Base-by-base conservation (phyloP, 1,140 invertebrate species). In the Diabrotica undecimpunctata region DNA sequence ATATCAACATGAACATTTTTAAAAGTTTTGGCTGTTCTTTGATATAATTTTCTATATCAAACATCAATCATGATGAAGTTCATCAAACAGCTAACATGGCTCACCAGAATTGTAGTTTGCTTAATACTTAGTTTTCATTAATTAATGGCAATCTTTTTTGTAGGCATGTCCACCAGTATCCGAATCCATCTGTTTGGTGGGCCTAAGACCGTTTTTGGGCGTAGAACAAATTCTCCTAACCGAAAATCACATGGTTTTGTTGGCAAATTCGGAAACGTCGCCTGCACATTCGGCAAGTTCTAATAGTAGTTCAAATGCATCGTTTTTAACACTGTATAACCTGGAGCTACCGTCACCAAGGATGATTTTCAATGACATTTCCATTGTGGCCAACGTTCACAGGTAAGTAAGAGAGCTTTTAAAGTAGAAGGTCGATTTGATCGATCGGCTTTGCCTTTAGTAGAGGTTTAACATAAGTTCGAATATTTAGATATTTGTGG, bases 151-250 rank as follows among this genome's bases (percentile, higher is more conserved):
- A 25, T 25, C 25, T 46, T 46, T n/a, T 10, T 46, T 46, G n/a
- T 67, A 86, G 78, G 81, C 83, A 0, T 83, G 83, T 60, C 86
- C 88, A 3, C 81, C 83, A 12, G 77, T 84, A 5, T 82, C 82
- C 50, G 86, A 89, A 57, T 84, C 88, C 0, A 85, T 91, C 39
- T 90, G 88, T 59, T 76, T 92, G 7, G 85, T 92, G 54, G 90
- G 90, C 5, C 71, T 91, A 35, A 80, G 88, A 61, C 88, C 90
- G 0, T 92, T 92, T 70, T 77, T 91, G 58, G 88, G 88, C 7
- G 87, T 91, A 7, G 84, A 89, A 64, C 81, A 84, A 68, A 75
- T 92, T 0, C 78, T 89, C 10, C 79, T 87, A 0, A 83, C 86
- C 5, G 82, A 84, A 37, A 83, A 82, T 62, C 84, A 85, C 72